Evolutionary conservation across 2,888 invertebrate genomes (phyloP), one percentile per base, ranked within the genome.

Genomic region (Fragum whitleyi): DNA sequence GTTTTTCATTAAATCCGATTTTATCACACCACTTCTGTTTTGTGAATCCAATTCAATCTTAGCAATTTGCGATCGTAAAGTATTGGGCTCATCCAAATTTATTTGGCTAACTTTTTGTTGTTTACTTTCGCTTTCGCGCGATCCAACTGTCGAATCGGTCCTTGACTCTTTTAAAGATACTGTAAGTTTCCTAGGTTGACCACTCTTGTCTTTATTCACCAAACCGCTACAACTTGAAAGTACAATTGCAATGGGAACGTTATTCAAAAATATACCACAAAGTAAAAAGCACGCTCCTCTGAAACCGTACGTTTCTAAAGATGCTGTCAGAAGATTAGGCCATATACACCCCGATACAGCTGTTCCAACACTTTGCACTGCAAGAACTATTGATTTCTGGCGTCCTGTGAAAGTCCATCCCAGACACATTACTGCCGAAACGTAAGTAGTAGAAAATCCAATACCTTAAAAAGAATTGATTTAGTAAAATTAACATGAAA

Each of bases 201-300:
- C 3, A 36, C 9, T 36, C 9, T 36, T 36, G 32, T 36, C 32
- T 36, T 36, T 36, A 36, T 36, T 36, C 9, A 6, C 9, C 9
- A 9, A 36, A 36, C 32, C 9, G 32, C 32, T 36, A 36, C 32
- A 36, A 36, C 9, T 36, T n/a, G 62, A 2, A 21, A 62, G 29
- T 9, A 69, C 5, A 9, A 69, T 39, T 14, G 69, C 69, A 14
- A n/a, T 7, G 1, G 69, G 21, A 26, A 65, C 29, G 14, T 19
- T 74, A 23, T 65, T 62, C 3, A 47, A 29, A 29, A 29, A 23
- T 14, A 65, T 32, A 3, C 74, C 65, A 32, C 74, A 51, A 5
- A 65, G 47, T 14, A 74, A 62, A 19, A 74, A 47, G 14, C 61
- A 62, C 7, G 74, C 53, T 7, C 74, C 74, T 21, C 53, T 5